Percentiles rank a stretch among this genome's conserved stretches.
Evolutionary conservation across 2,797 vertebrate species (phyloP).

Genomic region (Acipenser ruthenus): DNA sequence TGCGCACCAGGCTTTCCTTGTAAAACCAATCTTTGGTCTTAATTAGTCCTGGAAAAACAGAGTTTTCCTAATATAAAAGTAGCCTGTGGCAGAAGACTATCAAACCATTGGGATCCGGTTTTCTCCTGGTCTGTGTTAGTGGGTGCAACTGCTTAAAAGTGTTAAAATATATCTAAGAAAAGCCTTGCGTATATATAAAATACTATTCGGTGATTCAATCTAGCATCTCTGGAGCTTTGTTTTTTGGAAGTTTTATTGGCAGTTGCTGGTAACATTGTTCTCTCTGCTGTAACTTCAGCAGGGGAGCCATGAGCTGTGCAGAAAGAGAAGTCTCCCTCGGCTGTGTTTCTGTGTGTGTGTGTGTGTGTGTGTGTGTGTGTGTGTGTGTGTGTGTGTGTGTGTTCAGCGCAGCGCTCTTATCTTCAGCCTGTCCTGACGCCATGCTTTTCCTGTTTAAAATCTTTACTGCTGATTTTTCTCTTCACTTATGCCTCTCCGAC

Average conservation of each 20-base stretch:
- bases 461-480: constrained; percentile 50
- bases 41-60: constrained; percentile 33
- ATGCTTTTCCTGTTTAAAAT: constrained; percentile 77
- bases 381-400: constrained; percentile 58
- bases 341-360: too few species aligned
- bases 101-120: not conserved
- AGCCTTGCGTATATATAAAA: constrained; percentile 42
- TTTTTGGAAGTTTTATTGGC: constrained; percentile 2
- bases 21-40: constrained; percentile 26
- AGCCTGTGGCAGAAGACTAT: constrained; percentile 14
- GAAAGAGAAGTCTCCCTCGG: too few species aligned
- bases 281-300: constrained; percentile 51
- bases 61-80: constrained; percentile 32
- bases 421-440: constrained; percentile 65
- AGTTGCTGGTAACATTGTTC: not conserved
- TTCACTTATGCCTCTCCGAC: constrained; percentile 21
- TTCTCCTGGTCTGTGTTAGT: not conserved
- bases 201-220: constrained; percentile 52
- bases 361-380: too few species aligned
- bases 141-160: constrained; percentile 21
- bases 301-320: constrained; percentile 50
- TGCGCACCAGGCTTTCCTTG: too few species aligned
- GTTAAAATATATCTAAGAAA: constrained; percentile 45
- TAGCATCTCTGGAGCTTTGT: constrained; percentile 46
- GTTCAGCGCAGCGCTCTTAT: constrained; percentile 56